Percentiles rank a stretch among this genome's conserved stretches.
Conservation (phyloP, 1,140 invertebrate species). For the Lordiphosa clarofinis region DNA sequence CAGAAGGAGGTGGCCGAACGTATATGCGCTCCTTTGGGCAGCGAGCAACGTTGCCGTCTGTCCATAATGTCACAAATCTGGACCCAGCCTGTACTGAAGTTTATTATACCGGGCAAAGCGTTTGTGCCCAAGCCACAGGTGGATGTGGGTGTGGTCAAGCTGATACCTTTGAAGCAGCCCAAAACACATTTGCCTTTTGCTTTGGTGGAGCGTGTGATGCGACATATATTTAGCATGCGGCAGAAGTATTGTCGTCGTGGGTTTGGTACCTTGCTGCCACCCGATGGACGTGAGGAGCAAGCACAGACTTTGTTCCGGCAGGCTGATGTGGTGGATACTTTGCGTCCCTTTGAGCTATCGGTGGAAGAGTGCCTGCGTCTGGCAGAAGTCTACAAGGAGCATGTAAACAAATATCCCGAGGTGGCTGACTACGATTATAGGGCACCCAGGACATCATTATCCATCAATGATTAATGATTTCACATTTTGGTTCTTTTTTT, state of each 20-base stretch:
- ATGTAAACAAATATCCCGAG: constrained; percentile 86
- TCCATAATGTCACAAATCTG: constrained; percentile 97
- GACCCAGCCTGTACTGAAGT: constrained; percentile 90
- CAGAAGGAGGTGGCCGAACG: constrained; percentile 97
- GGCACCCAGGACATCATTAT: constrained; percentile 80
- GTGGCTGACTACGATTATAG: constrained; percentile 86
- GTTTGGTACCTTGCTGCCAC: constrained; percentile 89
- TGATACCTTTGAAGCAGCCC: constrained; percentile 89
- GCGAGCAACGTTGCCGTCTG: constrained; percentile 89
- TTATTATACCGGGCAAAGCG: constrained; percentile 92
- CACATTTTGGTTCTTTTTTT: constrained; percentile 21
- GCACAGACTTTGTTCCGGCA: constrained; percentile 85
- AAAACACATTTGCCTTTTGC: constrained; percentile 89
- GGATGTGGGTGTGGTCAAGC: constrained; percentile 95
- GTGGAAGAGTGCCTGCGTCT: constrained; percentile 90
- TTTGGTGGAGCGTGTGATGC: constrained; percentile 93
- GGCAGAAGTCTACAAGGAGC: constrained; percentile 87
- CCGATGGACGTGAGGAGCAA: constrained; percentile 84
- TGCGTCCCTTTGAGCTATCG: constrained; percentile 85
- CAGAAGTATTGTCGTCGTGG: constrained; percentile 90
- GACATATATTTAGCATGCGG: constrained; percentile 92
- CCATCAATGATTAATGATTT: constrained; percentile 32
- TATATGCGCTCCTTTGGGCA: constrained; percentile 86
- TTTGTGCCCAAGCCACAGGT: constrained; percentile 98
- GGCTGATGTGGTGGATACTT: constrained; percentile 86